Evolutionary conservation across 2,113 vertebrate genomes (phyloP).

Genomic region (Sinocyclocheilus rhinocerous): DNA sequence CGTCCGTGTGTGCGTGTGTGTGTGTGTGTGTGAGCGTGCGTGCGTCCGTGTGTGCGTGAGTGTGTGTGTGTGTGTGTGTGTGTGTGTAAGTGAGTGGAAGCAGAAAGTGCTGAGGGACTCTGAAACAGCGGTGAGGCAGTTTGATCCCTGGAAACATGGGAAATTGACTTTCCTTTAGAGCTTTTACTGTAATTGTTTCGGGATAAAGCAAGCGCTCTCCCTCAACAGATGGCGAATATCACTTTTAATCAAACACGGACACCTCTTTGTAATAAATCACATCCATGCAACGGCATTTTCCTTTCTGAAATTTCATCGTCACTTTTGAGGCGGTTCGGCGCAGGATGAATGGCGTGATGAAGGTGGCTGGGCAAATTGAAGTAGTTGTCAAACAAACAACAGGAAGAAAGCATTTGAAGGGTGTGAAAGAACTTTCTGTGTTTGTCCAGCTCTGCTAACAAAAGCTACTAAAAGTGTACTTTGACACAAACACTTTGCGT

Average conservation of each 20-base stretch:
- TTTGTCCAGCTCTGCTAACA: neutral
- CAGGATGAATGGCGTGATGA: neutral
- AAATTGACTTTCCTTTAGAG: slow-evolving; percentile 58
- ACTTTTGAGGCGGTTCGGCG: slow-evolving; percentile 53
- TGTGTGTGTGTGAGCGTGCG: neutral
- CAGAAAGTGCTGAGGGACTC: slow-evolving; percentile 6
- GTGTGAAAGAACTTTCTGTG: neutral
- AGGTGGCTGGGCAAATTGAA: neutral
- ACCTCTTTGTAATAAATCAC: slow-evolving; percentile 61
- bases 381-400: neutral
- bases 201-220: slow-evolving; percentile 52
- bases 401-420: neutral
- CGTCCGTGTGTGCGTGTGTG: neutral
- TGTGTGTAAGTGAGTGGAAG: slow-evolving; percentile 4
- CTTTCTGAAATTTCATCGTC: slow-evolving; percentile 54
- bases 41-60: neutral
- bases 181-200: slow-evolving; percentile 65
- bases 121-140: slow-evolving; percentile 16
- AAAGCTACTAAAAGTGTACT: neutral
- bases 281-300: slow-evolving; percentile 54
- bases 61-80: neutral
- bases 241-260: slow-evolving; percentile 66
- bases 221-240: slow-evolving; percentile 62
- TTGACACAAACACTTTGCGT: neutral
- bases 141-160: slow-evolving; percentile 45